phyloP scores from a whole-genome alignment of 2,888 invertebrate species.

The Parasteatoda lunata region DNA sequence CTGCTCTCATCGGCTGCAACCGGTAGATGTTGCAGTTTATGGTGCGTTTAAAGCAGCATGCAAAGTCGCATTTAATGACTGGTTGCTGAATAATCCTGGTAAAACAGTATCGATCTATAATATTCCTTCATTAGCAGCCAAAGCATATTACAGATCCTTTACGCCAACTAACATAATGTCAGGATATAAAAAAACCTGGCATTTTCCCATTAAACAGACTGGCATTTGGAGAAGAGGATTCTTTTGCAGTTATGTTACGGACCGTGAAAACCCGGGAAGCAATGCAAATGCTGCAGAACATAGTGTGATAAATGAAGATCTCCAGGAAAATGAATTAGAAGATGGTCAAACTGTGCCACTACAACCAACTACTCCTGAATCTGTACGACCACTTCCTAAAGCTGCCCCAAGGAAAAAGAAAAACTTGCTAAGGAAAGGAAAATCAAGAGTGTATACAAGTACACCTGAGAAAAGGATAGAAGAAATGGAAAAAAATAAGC shows the following conservation, averaged over 20 bases:
- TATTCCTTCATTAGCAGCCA: neutral
- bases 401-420: neutral
- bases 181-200: neutral
- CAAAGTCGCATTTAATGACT: neutral
- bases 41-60: neutral
- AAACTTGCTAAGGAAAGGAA: neutral
- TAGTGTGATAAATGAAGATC: neutral
- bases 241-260: neutral
- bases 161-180: neutral
- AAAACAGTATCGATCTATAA: neutral
- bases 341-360: neutral
- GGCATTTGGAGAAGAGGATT: neutral
- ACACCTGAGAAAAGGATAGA: neutral
- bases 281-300: neutral
- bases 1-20: neutral
- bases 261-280: neutral
- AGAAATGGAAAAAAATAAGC: too few relatives aligned
- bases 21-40: neutral
- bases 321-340: neutral
- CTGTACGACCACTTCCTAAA: neutral
- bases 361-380: neutral
- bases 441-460: neutral
- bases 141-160: constrained; percentile 7
- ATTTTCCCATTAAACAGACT: neutral
- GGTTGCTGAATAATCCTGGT: neutral